A percentile compares a stretch with the other conserved stretches of the same genome.
Conservation (phyloP, 1,140 invertebrate genomes). For the Aplysia californica region DNA sequence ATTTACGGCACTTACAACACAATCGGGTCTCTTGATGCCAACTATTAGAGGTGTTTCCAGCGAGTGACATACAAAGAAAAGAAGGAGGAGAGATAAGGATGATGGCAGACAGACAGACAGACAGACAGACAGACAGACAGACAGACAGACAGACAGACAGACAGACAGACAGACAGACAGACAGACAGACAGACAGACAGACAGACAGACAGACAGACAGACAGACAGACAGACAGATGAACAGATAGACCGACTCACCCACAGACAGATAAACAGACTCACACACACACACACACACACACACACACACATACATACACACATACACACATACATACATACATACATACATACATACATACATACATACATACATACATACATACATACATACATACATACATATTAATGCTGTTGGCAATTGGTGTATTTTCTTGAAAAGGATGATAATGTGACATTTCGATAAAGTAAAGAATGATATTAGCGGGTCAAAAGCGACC, state of each 20-base stretch:
- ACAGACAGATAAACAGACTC: no score
- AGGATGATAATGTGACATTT: background rate
- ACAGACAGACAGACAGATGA: background rate
- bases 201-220: background rate
- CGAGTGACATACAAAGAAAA: no score
- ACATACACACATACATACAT: background rate
- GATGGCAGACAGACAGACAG: background rate
- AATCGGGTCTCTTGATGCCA: no score
- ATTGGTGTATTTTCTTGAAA: background rate
- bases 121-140: background rate
- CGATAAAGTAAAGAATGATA: background rate
- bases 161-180: background rate
- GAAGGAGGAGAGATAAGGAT: no score
- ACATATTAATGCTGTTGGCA: background rate
- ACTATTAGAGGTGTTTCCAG: no score
- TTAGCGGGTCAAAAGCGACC: background rate
- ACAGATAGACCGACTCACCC: background rate
- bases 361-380: background rate
- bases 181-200: background rate
- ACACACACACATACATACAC: background rate
- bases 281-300: background rate
- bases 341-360: background rate
- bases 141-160: background rate
- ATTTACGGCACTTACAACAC: no score
- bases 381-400: background rate